Percentiles rank a stretch among this genome's conserved stretches.
Conservation (phyloP, 2,113 vertebrate genomes). For the Polypterus bichir region DNA sequence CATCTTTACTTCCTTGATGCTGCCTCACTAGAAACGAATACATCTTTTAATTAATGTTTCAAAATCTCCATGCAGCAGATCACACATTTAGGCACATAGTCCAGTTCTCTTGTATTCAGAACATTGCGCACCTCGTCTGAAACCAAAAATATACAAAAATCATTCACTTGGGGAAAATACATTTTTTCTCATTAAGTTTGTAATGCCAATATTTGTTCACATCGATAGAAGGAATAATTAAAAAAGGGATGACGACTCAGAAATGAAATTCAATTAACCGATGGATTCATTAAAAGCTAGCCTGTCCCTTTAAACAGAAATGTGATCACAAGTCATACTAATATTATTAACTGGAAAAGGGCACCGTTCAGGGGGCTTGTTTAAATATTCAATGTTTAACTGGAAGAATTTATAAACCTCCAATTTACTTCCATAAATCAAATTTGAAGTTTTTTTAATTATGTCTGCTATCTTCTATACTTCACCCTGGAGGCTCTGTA, state of each 20-base stretch:
- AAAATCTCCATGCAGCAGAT: no score
- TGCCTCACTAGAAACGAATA: no score
- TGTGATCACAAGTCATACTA: background rate
- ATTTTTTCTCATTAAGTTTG: constrained; percentile 2
- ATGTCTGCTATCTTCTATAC: constrained; percentile 7
- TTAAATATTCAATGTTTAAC: constrained; percentile 11
- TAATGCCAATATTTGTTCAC: background rate
- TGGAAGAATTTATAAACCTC: constrained; percentile 9
- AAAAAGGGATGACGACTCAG: background rate
- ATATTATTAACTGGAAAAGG: constrained; percentile 2
- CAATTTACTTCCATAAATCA: constrained; percentile 13
- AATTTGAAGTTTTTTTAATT: constrained; percentile 3
- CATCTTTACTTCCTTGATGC: no score
- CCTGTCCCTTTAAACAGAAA: background rate
- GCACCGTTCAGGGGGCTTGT: background rate
- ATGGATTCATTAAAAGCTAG: background rate
- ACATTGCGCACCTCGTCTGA: no score
- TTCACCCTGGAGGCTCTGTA: background rate
- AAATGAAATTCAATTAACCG: constrained; percentile 3
- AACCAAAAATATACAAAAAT: no score
- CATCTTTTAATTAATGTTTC: no score
- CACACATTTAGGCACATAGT: no score
- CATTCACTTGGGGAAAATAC: background rate
- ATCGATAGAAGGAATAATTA: background rate
- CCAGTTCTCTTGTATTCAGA: no score